Evolutionary conservation across 1,140 invertebrate species (phyloP).

Genomic region (Lutraria rhynchaena): DNA sequence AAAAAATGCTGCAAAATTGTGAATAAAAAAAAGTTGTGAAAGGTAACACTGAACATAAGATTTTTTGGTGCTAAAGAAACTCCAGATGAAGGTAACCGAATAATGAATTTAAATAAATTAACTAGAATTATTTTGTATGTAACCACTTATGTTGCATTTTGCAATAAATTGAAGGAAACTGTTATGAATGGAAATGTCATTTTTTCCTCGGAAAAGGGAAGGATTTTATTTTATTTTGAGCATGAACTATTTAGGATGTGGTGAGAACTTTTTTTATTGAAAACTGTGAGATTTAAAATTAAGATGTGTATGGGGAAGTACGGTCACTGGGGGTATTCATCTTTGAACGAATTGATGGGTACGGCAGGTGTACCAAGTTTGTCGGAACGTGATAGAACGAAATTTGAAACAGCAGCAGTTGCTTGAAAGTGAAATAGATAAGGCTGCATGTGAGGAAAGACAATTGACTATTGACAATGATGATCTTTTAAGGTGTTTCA

Average conservation of each 20-base stretch:
- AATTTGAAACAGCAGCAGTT: constrained; percentile 7
- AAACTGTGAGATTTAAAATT: neutral
- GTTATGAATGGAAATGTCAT: neutral
- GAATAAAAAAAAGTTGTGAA: too few relatives aligned
- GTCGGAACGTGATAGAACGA: neutral
- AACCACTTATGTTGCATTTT: neutral
- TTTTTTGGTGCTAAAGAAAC: too few relatives aligned
- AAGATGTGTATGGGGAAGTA: constrained; percentile 52
- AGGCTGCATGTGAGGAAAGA: constrained; percentile 51
- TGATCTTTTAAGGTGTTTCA: constrained; percentile 46
- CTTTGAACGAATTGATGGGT: constrained; percentile 27
- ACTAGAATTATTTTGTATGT: neutral
- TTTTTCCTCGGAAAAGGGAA: neutral
- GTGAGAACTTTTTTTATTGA: neutral
- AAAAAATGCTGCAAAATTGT: too few relatives aligned
- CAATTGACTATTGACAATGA: constrained; percentile 51
- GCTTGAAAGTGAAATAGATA: constrained; percentile 23
- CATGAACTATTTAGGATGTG: neutral
- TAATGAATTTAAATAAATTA: constrained; percentile 5
- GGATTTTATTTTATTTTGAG: neutral
- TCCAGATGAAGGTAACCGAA: neutral
- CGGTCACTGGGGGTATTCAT: constrained; percentile 48
- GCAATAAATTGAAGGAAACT: neutral
- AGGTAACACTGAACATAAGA: too few relatives aligned
- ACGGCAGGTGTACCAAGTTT: constrained; percentile 25